Percentiles rank a stretch among this genome's conserved stretches.
These are phyloP conservation scores for Psittacula echo DNA, from an alignment of 2,797 vertebrate genomes.

Conservation along the genomic window DNA sequence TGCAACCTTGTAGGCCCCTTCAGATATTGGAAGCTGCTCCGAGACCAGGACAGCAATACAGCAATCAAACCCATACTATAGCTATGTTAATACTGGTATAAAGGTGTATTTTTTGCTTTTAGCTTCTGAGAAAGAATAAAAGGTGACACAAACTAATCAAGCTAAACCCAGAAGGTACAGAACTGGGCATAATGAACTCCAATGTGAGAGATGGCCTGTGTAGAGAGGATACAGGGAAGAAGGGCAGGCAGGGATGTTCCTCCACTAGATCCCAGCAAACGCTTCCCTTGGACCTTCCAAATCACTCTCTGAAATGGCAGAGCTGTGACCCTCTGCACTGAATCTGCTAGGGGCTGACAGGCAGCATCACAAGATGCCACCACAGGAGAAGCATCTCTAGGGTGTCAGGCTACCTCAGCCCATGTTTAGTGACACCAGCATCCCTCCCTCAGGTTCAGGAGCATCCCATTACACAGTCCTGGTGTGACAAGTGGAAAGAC, in stretches of 20 bases:
- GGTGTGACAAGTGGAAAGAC: not conserved
- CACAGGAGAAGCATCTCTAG: not conserved
- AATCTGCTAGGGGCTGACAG: not conserved
- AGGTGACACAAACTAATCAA: not conserved
- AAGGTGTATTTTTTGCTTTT: not conserved
- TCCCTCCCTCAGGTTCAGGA: not conserved
- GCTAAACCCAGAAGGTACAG: not conserved
- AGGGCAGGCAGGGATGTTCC: too few species aligned
- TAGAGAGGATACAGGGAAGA: not conserved
- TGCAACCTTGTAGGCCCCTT: not conserved
- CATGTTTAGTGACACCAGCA: not conserved
- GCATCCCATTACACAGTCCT: not conserved
- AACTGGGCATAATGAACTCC: not conserved
- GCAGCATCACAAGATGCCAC: too few species aligned
- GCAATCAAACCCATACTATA: not conserved
- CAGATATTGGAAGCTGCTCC: not conserved
- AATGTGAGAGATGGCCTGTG: fast-evolving
- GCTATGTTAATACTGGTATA: not conserved
- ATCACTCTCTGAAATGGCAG: too few species aligned
- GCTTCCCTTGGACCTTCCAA: not conserved
- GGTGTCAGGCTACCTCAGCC: not conserved
- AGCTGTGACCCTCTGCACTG: not conserved
- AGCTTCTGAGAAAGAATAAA: not conserved
- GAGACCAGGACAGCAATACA: not conserved
- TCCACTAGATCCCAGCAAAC: not conserved